Evolutionary conservation across 2,797 vertebrate genomes (phyloP).

Genomic region (Nannoperca australis): DNA sequence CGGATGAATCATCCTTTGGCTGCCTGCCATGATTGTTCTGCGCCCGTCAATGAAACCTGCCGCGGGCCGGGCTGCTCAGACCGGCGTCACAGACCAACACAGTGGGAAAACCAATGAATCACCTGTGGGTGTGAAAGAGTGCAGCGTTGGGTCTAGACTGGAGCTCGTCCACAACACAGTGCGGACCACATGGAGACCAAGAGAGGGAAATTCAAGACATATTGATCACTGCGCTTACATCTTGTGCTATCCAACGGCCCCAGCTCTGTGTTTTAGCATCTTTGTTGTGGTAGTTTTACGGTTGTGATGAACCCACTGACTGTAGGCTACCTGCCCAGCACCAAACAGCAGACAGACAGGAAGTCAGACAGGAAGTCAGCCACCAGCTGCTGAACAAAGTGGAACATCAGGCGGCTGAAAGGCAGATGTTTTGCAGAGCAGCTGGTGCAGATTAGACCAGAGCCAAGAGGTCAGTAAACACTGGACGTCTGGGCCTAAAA

Average conservation of each 20-base stretch:
- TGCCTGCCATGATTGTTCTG: constrained; percentile 51
- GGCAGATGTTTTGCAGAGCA: no score
- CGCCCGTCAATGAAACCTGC: constrained; percentile 47
- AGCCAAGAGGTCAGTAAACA: no score
- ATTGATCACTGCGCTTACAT: not conserved
- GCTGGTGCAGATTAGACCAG: no score
- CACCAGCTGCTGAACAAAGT: no score
- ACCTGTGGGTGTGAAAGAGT: constrained; percentile 9
- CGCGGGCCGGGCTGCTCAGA: constrained; percentile 43
- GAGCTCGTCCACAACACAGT: not conserved
- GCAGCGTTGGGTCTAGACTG: not conserved
- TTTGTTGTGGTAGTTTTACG: no score
- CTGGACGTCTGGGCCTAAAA: no score
- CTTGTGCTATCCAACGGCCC: no score
- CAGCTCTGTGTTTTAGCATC: not conserved
- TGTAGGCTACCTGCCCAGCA: no score
- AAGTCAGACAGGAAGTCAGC: no score
- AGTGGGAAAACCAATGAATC: constrained; percentile 62
- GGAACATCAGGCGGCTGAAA: no score
- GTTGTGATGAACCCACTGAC: no score
- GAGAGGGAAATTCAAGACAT: not conserved
- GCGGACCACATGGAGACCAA: not conserved
- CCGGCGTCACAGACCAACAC: constrained; percentile 26
- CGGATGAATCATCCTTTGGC: constrained; percentile 53
- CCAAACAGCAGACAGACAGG: no score